A percentile compares a stretch with the other conserved stretches of the same genome.
phyloP scores from a whole-genome alignment of 2,113 vertebrate species.

The Alethe castanea region DNA sequence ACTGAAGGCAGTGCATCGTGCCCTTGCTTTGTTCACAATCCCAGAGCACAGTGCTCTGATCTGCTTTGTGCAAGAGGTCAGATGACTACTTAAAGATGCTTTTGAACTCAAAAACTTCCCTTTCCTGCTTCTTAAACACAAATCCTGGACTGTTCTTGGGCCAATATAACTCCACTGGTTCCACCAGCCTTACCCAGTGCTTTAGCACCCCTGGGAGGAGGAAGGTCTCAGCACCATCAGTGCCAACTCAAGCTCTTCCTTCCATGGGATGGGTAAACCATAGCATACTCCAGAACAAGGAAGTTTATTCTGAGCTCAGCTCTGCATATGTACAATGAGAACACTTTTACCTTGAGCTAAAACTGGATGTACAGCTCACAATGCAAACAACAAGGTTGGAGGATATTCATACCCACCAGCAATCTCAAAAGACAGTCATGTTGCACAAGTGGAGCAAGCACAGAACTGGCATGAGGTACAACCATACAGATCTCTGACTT shows the following conservation, averaged over 20 bases:
- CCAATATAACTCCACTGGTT: background rate
- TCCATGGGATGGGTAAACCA: background rate
- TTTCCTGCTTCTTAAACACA: background rate
- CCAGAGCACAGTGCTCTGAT: background rate
- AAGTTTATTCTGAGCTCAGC: background rate
- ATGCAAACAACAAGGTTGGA: background rate
- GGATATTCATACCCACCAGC: background rate
- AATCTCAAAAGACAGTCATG: background rate
- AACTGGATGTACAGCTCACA: background rate
- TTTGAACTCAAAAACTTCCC: background rate
- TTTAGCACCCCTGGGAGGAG: background rate
- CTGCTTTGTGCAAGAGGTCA: background rate
- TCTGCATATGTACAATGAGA: background rate
- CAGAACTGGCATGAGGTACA: background rate
- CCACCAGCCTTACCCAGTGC: rapidly evolving
- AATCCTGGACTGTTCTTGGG: background rate
- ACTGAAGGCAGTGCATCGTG: background rate
- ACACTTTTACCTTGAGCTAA: background rate
- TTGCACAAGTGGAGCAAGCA: background rate
- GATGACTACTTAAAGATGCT: background rate
- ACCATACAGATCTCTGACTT: background rate
- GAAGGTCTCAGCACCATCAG: background rate
- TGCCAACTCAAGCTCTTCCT: background rate
- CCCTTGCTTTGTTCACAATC: background rate
- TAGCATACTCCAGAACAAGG: background rate